Base-by-base conservation (phyloP, 92 coral and sea anemone genomes). In the Scolanthus callimorphus region DNA sequence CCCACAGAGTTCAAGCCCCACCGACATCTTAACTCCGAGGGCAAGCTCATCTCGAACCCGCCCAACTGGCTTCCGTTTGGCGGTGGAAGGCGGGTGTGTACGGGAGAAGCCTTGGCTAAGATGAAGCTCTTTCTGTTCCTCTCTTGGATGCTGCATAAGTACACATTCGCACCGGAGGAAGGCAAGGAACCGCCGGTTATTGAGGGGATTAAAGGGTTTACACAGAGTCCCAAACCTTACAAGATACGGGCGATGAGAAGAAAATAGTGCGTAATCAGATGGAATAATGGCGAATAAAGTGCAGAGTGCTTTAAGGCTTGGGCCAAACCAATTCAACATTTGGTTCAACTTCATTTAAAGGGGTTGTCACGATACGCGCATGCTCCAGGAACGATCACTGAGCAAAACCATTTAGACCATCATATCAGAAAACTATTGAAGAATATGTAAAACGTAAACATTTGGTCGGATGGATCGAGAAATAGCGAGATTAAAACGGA, bases 61-160 rank as follows among this genome's bases (percentile, higher is more conserved):
- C 66, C 60, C 17, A 87, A 80, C 59, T 84, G 76, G 25, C 62
- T 62, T 1, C 96, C 96, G 8, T 87, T 82, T 28, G 59, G 79
- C 23, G 90, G 85, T 41, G 96, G 96, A 6, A 69, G 85, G 9
- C 84, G 96, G 3, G 77, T 57, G n/a, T 81, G 88, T 19, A 76
- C 82, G 1, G 88, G 88, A 15, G 81, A 73, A 49, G 29, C 88
- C 20, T 34, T 81, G 31, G 82, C 88, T 8, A 81, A 81, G 60
- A 61, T 63, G 31, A 63, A 70, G 63, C 71, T 83, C 67, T 83
- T 83, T 57, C 23, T 70, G 60, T 77, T 83, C 60, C 58, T 71
- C 44, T 49, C 85, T 13, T 65, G 66, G 52, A 50, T 83, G 76
- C 56, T 83, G 2, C 77, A 77, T 0, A 49, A 48, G 71, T 83